Percentiles rank a stretch among this genome's conserved stretches.
phyloP scores from a whole-genome alignment of 2,888 invertebrate genomes.

The Argyresthia goedartella region DNA sequence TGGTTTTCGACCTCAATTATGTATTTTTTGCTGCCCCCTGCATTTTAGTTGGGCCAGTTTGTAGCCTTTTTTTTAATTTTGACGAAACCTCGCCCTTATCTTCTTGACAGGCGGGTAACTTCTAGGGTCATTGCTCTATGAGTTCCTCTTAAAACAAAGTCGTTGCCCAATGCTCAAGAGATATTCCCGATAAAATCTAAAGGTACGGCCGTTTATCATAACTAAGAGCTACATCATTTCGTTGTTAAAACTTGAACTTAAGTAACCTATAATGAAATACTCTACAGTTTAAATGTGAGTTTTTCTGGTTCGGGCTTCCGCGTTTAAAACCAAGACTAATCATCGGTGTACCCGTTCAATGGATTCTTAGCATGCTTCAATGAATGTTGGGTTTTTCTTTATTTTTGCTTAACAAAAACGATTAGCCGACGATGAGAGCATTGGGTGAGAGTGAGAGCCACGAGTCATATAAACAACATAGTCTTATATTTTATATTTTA shows the following conservation, averaged over 20 bases:
- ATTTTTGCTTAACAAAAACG: neutral
- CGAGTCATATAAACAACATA: no score
- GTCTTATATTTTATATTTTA: no score
- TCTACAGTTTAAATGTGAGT: neutral
- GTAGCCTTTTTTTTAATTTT: no score
- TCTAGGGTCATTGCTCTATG: neutral
- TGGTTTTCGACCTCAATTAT: no score
- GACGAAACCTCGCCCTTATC: no score
- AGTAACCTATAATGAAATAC: conserved; percentile 1
- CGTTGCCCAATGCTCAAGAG: neutral
- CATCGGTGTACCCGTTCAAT: conserved; percentile 12
- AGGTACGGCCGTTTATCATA: no score
- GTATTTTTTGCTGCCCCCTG: no score
- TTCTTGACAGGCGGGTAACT: neutral
- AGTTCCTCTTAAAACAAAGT: neutral
- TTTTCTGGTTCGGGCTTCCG: conserved; percentile 21
- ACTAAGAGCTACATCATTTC: no score
- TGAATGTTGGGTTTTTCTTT: neutral
- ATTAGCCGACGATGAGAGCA: neutral
- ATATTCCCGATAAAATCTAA: no score
- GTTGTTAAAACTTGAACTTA: neutral
- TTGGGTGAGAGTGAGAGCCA: no score
- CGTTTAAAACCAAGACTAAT: conserved; percentile 23
- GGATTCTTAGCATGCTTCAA: conserved; percentile 8
- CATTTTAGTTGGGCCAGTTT: no score